A percentile compares a stretch with the other conserved stretches of the same genome.
Conservation (phyloP, 2,888 invertebrate species). For the Synanthedon myopaeformis region DNA sequence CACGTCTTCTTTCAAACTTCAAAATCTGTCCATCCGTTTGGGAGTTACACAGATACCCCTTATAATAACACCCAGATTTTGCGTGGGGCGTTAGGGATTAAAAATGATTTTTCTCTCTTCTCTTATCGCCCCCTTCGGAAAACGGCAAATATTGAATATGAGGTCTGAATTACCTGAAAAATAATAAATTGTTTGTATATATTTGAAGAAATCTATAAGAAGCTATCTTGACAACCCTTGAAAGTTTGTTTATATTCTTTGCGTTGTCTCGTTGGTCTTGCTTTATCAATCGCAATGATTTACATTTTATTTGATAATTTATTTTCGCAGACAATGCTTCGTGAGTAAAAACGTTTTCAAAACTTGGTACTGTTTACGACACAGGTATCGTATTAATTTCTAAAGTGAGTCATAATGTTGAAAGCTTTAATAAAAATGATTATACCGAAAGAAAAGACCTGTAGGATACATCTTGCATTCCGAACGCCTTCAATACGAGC, state of each 20-base stretch:
- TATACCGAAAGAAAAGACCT: slow-evolving; percentile 55
- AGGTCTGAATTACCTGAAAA: not conserved
- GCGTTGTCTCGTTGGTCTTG: not conserved
- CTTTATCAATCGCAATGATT: no score
- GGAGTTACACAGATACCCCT: no score
- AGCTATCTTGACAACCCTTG: not conserved
- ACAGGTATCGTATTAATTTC: not conserved
- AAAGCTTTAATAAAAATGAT: slow-evolving; percentile 1
- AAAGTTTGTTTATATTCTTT: not conserved
- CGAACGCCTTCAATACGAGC: slow-evolving; percentile 56
- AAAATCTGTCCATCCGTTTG: no score
- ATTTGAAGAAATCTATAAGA: not conserved
- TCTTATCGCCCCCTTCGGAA: not conserved
- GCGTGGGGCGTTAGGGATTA: no score
- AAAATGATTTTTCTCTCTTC: not conserved
- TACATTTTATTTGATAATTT: no score
- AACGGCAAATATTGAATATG: not conserved
- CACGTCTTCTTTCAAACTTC: no score
- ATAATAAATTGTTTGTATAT: not conserved
- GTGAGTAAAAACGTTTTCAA: not conserved
- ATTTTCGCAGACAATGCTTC: no score
- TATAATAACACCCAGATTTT: no score
- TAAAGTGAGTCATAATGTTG: not conserved
- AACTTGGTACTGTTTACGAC: no score
- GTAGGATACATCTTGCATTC: slow-evolving; percentile 54